Evolutionary conservation across 2,888 invertebrate genomes (phyloP), one percentile per base, ranked within the genome.

Genomic region (Merodon equestris): DNA sequence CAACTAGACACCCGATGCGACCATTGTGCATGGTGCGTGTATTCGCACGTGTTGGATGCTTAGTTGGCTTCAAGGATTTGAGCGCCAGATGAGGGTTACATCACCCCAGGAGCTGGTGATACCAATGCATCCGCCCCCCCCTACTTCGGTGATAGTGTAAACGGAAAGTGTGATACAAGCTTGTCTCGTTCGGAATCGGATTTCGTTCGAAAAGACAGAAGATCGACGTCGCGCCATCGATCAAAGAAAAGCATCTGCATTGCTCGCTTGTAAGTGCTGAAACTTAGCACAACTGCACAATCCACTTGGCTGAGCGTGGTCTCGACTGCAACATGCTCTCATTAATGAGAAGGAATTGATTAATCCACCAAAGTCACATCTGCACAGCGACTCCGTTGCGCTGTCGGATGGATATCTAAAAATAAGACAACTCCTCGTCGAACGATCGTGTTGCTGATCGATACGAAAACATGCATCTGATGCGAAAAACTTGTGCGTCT

Each of bases 81-180:
- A 77, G 79, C 79, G 79, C 79, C 79, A 68, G 73, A 60, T 57
- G 40, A 51, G 13, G 56, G 56, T 64, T 64, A 67, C 68, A 63
- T 56, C 54, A 79, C 40, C 9, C 40, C n/a, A 40, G 40, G 27
- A 27, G 27, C n/a, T n/a, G n/a, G n/a, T n/a, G n/a, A n/a, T n/a
- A n/a, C 36, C 40, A 40, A 40, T 10, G 40, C 40, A n/a, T 40
- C 12, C n/a, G n/a, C n/a, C n/a, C n/a, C n/a, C n/a, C n/a, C n/a
- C 9, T 3, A 5, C 40, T 40, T 40, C 40, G 40, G n/a, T 40
- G 40, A 5, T 5, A 2, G 40, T 9, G 9, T 40, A 10, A 40
- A 61, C 4, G n/a, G 60, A n/a, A 53, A 27, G 18, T 38, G 18
- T 1, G 13, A n/a, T 45, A 45, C 15, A 34, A 34, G 34, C 10